phyloP scores from a whole-genome alignment of 2,797 vertebrate genomes.

The Anomalospiza imberbis region DNA sequence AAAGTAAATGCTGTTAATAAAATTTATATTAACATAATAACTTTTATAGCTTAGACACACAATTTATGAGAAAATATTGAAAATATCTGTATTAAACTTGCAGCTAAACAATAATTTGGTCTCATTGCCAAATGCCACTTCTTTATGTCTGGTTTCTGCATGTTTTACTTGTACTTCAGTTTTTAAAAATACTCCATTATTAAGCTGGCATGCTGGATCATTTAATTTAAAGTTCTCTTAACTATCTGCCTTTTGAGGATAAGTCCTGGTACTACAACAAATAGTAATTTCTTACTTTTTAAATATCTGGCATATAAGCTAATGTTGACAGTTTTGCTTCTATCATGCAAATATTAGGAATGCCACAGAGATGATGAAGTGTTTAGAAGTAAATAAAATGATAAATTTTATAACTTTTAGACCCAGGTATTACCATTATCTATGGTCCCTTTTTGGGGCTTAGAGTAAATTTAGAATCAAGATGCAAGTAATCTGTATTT shows the following conservation, averaged over 20 bases:
- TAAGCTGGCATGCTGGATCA: not conserved
- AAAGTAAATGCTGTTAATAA: not conserved
- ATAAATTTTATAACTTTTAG: not conserved
- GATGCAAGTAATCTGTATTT: not conserved
- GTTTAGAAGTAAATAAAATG: not conserved
- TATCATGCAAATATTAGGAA: not conserved
- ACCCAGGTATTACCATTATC: not conserved
- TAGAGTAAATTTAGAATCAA: not conserved
- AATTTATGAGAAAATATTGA: not conserved
- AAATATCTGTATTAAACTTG: not conserved
- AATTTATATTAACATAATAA: not conserved
- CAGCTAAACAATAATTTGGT: not conserved
- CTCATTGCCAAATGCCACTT: not conserved
- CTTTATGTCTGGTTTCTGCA: not conserved
- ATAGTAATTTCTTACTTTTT: not conserved
- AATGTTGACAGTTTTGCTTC: not conserved
- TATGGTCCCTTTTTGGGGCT: not conserved
- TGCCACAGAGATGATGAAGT: not conserved
- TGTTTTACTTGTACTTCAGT: not conserved
- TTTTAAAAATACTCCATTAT: not conserved
- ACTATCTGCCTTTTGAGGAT: not conserved
- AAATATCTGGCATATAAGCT: not conserved
- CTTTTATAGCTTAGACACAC: not conserved
- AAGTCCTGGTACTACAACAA: not conserved
- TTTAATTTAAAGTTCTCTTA: not conserved